Evolutionary conservation across 2,888 invertebrate species (phyloP).

Genomic region (Ommatoiulus sabulosus): DNA sequence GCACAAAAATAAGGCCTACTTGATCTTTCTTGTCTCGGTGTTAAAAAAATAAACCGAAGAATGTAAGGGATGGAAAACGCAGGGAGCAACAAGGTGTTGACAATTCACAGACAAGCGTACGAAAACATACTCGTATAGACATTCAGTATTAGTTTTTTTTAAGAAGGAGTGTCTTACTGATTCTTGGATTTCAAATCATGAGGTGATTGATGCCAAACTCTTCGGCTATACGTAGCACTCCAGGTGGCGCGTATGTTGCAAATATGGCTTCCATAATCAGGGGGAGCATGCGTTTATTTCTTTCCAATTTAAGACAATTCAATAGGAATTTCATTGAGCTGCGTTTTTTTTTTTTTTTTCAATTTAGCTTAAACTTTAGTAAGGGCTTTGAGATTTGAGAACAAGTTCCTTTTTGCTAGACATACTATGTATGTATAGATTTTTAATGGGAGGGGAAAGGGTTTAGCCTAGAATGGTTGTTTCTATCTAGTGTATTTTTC

Average conservation of each 20-base stretch:
- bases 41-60: constrained; percentile 23
- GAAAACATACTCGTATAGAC: background rate
- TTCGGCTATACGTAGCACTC: background rate
- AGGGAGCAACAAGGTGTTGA: constrained; percentile 19
- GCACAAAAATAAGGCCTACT: background rate
- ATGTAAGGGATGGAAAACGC: background rate
- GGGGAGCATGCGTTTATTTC: no score
- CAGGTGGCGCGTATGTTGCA: background rate
- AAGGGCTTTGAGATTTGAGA: no score
- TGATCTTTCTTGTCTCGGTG: constrained; percentile 13
- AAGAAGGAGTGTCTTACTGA: background rate
- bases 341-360: no score
- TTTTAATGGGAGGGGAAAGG: no score
- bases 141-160: background rate
- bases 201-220: background rate
- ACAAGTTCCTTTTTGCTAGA: no score
- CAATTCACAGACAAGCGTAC: background rate
- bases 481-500: no score
- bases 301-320: no score
- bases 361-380: no score
- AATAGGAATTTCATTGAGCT: no score
- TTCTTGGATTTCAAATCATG: background rate
- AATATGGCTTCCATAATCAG: background rate
- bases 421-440: no score
- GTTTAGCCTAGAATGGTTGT: no score